Evolutionary conservation across 1,140 invertebrate species (phyloP), one percentile per base, ranked within the genome.

Genomic region (Gerris buenoi): DNA sequence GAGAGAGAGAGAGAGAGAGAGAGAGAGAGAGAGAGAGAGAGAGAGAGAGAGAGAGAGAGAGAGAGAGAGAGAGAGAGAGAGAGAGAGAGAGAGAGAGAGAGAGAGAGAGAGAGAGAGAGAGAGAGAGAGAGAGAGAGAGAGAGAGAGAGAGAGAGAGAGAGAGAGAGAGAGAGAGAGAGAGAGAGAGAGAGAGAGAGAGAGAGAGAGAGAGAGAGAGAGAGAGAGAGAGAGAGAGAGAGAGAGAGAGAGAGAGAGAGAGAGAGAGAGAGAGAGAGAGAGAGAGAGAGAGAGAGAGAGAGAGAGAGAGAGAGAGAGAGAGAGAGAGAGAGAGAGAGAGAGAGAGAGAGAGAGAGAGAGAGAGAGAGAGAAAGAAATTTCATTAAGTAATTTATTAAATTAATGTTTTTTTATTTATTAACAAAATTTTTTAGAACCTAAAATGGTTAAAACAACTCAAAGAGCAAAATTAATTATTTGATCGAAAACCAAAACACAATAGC

Each of bases 351-450:
- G 46, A 56, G 46, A 56, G 46, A 56, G 46, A 56, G 46, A 56
- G 46, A 56, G 46, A 56, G 46, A 56, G 46, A 56, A n/a, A 56
- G 46, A 56, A 56, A 56, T 56, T 56, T 56, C n/a, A 56, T 56
- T n/a, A 56, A 56, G n/a, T n/a, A 56, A 56, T 13, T 56, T 56
- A n/a, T 56, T n/a, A n/a, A n/a, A n/a, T n/a, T n/a, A n/a, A n/a
- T n/a, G n/a, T n/a, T n/a, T n/a, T n/a, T n/a, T n/a, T n/a, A n/a
- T n/a, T n/a, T n/a, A n/a, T n/a, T n/a, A n/a, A n/a, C n/a, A n/a
- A n/a, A n/a, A n/a, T n/a, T n/a, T n/a, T n/a, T n/a, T n/a, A n/a
- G n/a, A n/a, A n/a, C n/a, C n/a, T n/a, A n/a, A n/a, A n/a, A n/a
- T n/a, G n/a, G n/a, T n/a, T n/a, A n/a, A n/a, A n/a, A n/a, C n/a